Evolutionary conservation across 1,140 invertebrate species (phyloP), one percentile per base, ranked within the genome.

Genomic region (Oedothorax gibbosus): DNA sequence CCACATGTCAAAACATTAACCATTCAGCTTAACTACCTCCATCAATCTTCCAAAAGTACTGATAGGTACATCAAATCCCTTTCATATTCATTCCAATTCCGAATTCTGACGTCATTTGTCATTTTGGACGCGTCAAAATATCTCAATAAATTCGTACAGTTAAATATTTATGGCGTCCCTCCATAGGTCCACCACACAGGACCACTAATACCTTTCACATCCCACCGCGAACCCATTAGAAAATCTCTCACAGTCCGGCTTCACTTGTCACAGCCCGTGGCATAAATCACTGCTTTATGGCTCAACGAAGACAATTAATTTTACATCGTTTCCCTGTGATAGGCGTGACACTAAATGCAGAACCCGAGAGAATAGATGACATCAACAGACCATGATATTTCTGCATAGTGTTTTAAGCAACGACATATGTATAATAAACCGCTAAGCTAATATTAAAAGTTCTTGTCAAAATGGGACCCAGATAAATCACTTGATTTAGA

Each of bases 281-380:
- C 60, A 77, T 65, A 53, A 20, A 64, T 77, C 75, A 62, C 2
- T 14, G 57, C 35, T 65, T 65, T 53, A 64, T 62, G 60, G 57
- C n/a, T 64, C 35, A 65, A 57, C 35, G 53, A 20, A 65, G 75
- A 77, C 60, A 77, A 77, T 77, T 65, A 77, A 77, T 65, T 77
- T 53, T n/a, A 18, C 60, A 11, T 65, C 49, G 5, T 20, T 75
- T 62, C 35, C 20, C 6, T 3, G 20, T 57, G 54, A 75, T 75
- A 57, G 54, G 51, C 35, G 54, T 18, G 72, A 75, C 54, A 49
- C 12, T 75, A 75, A 75, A 57, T 75, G 21, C 8, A 21, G 7
- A 49, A 2, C 53, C 35, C 9, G 72, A 18, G 18, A 21, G 20
- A 35, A 57, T 75, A 75, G 35, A 35, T 60, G 53, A 75, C 57